Evolutionary conservation across 1,140 invertebrate species (phyloP).

Genomic region (Pteromalus puparum): DNA sequence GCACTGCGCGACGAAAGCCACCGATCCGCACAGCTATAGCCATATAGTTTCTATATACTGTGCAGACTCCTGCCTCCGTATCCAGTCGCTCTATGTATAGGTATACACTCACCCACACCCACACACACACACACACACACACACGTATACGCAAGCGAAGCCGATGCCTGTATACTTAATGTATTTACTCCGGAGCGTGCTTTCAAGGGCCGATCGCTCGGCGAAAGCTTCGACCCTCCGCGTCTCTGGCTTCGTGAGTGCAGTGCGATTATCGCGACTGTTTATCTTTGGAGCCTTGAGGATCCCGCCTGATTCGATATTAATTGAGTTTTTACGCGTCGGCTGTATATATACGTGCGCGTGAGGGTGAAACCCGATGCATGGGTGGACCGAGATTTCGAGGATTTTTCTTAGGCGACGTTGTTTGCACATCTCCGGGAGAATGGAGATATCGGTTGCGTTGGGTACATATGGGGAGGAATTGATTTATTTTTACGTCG

Average conservation of each 20-base stretch:
- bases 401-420: neutral
- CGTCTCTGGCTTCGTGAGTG: neutral
- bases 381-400: neutral
- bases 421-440: neutral
- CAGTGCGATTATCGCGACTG: conserved; percentile 24
- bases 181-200: conserved; percentile 66
- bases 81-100: too few species aligned
- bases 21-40: neutral
- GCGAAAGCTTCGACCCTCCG: neutral
- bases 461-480: neutral
- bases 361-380: neutral
- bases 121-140: too few species aligned
- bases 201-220: neutral
- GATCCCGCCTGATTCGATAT: conserved; percentile 32
- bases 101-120: too few species aligned
- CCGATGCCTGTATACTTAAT: conserved; percentile 63
- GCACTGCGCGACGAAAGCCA: conserved; percentile 3
- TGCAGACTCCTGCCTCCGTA: too few species aligned
- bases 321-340: conserved; percentile 49
- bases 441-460: neutral
- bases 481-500: neutral
- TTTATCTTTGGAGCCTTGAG: conserved; percentile 28
- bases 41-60: too few species aligned
- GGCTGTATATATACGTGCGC: neutral
- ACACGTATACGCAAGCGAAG: neutral